These are phyloP conservation scores for Charanyca ferruginea DNA, from an alignment of 2,888 invertebrate species.

Conservation along the genomic window DNA sequence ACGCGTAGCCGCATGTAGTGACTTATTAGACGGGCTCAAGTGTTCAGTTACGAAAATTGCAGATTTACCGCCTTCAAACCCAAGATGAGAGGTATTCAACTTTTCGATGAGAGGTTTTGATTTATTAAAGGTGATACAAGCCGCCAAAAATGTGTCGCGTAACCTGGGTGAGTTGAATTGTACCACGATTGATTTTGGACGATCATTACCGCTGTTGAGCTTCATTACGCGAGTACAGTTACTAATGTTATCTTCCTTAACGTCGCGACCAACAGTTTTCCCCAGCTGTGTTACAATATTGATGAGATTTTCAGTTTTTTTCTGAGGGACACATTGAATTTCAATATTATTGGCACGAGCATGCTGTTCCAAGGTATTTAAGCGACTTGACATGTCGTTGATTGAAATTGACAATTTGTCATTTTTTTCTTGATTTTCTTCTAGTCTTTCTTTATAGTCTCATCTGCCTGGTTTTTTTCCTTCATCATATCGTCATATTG, in stretches of 20 bases:
- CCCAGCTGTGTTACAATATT: background rate
- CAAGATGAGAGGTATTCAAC: slow-evolving; percentile 13
- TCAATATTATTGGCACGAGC: background rate
- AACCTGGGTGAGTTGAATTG: slow-evolving; percentile 2
- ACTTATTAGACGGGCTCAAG: too few relatives aligned
- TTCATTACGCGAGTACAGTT: slow-evolving; percentile 16
- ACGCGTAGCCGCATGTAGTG: slow-evolving; percentile 4
- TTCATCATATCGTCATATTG: too few relatives aligned
- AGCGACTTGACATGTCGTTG: too few relatives aligned
- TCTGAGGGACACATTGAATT: background rate
- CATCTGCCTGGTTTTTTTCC: too few relatives aligned
- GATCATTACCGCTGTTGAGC: background rate
- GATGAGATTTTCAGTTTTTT: background rate
- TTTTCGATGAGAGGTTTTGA: slow-evolving; percentile 2
- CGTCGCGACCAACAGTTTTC: slow-evolving; percentile 3
- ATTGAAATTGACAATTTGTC: too few relatives aligned
- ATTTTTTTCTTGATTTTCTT: too few relatives aligned
- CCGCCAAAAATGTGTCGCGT: slow-evolving; percentile 13
- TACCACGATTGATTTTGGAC: slow-evolving; percentile 21
- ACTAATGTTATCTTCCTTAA: slow-evolving; percentile 1
- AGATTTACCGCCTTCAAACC: background rate
- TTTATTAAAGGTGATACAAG: slow-evolving; percentile 12
- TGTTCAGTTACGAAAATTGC: slow-evolving; percentile 19
- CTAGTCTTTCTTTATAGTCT: too few relatives aligned
- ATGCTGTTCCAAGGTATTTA: too few relatives aligned